Evolutionary conservation across 2,797 vertebrate genomes (phyloP).

Genomic region (Microtus obscurus): DNA sequence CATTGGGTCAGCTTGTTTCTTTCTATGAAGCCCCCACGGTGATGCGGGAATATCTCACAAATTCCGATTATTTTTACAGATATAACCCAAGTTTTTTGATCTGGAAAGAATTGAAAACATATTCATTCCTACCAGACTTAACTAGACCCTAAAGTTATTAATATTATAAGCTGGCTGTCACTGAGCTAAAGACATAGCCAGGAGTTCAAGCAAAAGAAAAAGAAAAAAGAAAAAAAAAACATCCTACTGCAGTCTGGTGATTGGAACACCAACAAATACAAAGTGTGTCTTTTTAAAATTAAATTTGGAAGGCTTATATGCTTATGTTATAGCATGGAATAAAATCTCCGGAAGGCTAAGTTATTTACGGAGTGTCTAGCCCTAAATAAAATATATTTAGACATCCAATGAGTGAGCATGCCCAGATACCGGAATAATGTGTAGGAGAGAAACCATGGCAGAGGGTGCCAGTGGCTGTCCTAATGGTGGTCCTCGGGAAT

Average conservation of each 20-base stretch:
- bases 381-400: background rate
- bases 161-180: constrained; percentile 16
- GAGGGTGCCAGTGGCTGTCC: background rate
- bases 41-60: constrained; percentile 7
- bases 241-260: background rate
- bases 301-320: constrained; percentile 13
- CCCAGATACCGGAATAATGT: background rate
- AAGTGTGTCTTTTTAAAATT: background rate
- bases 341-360: background rate
- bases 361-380: background rate
- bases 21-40: background rate
- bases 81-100: constrained; percentile 47
- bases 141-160: constrained; percentile 13
- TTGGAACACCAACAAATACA: background rate
- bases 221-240: background rate
- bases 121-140: background rate
- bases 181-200: background rate
- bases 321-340: constrained; percentile 36
- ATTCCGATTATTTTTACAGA: constrained; percentile 32
- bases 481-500: background rate
- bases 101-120: constrained; percentile 50
- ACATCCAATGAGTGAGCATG: background rate
- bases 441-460: background rate
- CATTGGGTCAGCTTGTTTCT: constrained; percentile 48
- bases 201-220: constrained; percentile 10